phyloP scores from a whole-genome alignment of 2,113 vertebrate genomes.

The Amphilophus citrinellus region DNA sequence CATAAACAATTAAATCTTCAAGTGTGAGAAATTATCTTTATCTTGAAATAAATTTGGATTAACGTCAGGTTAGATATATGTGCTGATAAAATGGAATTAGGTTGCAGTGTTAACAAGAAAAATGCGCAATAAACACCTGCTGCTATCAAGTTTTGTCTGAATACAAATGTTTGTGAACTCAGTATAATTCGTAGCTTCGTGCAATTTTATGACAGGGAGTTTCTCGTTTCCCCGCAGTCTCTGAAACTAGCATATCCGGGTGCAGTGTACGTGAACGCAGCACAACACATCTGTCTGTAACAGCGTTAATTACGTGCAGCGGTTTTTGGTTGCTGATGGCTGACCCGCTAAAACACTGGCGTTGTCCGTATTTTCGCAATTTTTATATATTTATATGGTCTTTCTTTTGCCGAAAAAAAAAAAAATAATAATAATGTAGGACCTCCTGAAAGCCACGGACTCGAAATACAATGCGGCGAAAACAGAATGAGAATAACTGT shows the following conservation, averaged over 20 bases:
- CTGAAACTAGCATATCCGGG: neutral
- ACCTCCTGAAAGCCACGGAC: neutral
- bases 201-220: neutral
- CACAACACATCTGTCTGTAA: conserved; percentile 2
- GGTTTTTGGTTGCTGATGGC: neutral
- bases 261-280: neutral
- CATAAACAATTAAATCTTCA: neutral
- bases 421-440: too few relatives aligned
- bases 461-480: conserved; percentile 52
- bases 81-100: neutral
- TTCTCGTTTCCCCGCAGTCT: neutral
- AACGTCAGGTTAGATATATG: neutral
- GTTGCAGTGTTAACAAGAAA: neutral
- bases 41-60: neutral
- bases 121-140: fast-evolving
- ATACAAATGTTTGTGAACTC: neutral
- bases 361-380: fast-evolving
- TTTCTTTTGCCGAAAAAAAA: neutral
- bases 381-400: neutral
- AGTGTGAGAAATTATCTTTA: neutral
- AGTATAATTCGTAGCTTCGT: neutral
- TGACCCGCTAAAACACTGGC: fast-evolving
- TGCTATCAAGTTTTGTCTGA: neutral
- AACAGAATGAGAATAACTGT: conserved; percentile 26
- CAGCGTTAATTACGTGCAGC: neutral